Evolutionary conservation across 2,797 vertebrate species (phyloP).

Genomic region (Betta splendens): DNA sequence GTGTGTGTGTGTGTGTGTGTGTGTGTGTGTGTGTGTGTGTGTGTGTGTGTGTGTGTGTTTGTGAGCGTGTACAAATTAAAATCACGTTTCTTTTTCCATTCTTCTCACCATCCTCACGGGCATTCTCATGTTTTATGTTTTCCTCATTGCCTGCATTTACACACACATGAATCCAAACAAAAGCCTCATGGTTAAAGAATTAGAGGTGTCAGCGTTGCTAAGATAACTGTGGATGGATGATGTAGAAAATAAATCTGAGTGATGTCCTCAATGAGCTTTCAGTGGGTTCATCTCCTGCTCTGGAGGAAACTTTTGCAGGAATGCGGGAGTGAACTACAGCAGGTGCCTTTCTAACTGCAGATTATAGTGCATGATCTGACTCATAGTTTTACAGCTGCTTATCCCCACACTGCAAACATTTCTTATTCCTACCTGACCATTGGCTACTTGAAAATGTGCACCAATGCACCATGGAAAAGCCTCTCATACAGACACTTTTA

Average conservation of each 20-base stretch:
- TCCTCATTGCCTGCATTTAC: background rate
- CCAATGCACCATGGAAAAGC: slow-evolving; percentile 39
- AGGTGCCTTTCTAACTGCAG: slow-evolving; percentile 75
- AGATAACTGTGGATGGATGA: background rate
- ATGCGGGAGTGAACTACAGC: slow-evolving; percentile 51
- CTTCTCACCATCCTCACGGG: slow-evolving; percentile 20
- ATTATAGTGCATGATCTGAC: slow-evolving; percentile 59
- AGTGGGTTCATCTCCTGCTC: slow-evolving; percentile 20
- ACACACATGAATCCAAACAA: slow-evolving; percentile 22
- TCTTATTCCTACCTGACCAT: slow-evolving; percentile 31
- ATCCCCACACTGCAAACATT: slow-evolving; percentile 17
- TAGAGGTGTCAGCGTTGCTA: slow-evolving; percentile 5
- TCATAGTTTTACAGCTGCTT: slow-evolving; percentile 33
- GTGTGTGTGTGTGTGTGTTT: slow-evolving; percentile 6
- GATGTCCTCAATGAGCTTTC: slow-evolving; percentile 8
- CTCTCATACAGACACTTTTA: slow-evolving; percentile 54
- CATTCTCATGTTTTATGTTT: slow-evolving; percentile 17
- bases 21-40: slow-evolving; percentile 15
- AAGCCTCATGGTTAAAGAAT: slow-evolving; percentile 1
- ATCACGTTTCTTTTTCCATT: slow-evolving; percentile 54
- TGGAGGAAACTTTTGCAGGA: slow-evolving; percentile 27
- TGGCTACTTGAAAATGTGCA: slow-evolving; percentile 38
- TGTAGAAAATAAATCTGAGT: background rate
- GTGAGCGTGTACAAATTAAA: too few species aligned
- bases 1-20: slow-evolving; percentile 22